Conservation (phyloP, 1,140 invertebrate genomes). For the Drosophila equinoxialis region DNA sequence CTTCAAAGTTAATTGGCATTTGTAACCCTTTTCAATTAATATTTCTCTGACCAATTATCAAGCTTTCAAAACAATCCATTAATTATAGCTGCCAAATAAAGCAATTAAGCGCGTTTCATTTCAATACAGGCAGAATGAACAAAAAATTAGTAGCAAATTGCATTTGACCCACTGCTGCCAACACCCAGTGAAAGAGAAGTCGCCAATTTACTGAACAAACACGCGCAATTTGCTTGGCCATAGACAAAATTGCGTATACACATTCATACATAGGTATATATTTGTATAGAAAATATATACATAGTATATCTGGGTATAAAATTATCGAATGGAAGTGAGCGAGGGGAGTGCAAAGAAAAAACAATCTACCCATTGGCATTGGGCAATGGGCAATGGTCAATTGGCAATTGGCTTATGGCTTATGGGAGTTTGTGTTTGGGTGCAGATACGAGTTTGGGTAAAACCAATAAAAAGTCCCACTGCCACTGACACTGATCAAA, state of each 20-base stretch:
- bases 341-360: not conserved
- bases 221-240: constrained; percentile 38
- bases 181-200: constrained; percentile 11
- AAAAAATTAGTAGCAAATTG: constrained; percentile 45
- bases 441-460: not conserved
- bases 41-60: constrained; percentile 25
- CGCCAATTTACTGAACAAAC: constrained; percentile 43
- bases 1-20: constrained; percentile 7
- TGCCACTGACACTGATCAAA: constrained; percentile 20
- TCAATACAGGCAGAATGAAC: constrained; percentile 15
- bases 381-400: not conserved
- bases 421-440: not conserved
- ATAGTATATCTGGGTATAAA: constrained; percentile 26
- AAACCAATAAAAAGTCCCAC: constrained; percentile 37
- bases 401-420: not conserved
- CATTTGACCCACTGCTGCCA: constrained; percentile 11
- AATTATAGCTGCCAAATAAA: constrained; percentile 54
- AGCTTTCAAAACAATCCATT: constrained; percentile 36
- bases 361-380: not conserved
- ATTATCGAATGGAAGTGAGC: constrained; percentile 14
- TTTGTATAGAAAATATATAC: constrained; percentile 8
- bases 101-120: constrained; percentile 57
- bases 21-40: constrained; percentile 43
- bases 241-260: constrained; percentile 25
- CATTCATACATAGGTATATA: not conserved